Conservation (phyloP, 2,888 invertebrate genomes). For the Leptothorax acervorum region DNA sequence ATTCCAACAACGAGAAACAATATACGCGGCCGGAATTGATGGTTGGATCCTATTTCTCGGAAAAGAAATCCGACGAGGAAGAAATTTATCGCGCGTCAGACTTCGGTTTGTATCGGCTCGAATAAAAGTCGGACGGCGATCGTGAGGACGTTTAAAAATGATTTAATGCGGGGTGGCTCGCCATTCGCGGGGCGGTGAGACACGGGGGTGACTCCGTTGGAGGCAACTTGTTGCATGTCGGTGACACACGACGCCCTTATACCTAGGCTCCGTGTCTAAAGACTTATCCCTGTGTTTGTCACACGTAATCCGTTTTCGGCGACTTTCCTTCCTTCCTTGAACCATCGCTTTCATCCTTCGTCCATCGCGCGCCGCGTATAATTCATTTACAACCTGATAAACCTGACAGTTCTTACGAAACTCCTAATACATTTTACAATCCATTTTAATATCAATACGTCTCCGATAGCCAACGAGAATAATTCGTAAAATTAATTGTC, state of each 20-base stretch:
- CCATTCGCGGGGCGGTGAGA: slow-evolving; percentile 61
- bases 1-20: slow-evolving; percentile 1
- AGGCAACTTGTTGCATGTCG: slow-evolving; percentile 84
- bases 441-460: neutral
- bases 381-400: neutral
- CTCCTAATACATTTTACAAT: neutral
- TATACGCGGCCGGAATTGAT: neutral
- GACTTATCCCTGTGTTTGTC: slow-evolving; percentile 68
- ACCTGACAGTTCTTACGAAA: neutral
- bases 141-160: slow-evolving; percentile 80
- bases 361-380: neutral
- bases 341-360: slow-evolving; percentile 58
- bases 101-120: slow-evolving; percentile 70
- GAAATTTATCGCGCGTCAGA: slow-evolving; percentile 59
- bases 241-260: slow-evolving; percentile 81
- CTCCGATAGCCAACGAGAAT: neutral
- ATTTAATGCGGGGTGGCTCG: slow-evolving; percentile 77
- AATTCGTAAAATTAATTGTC: neutral
- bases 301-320: slow-evolving; percentile 73
- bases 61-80: slow-evolving; percentile 28
- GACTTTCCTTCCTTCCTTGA: slow-evolving; percentile 68
- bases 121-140: slow-evolving; percentile 77
- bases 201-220: slow-evolving; percentile 65
- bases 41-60: neutral
- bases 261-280: slow-evolving; percentile 72